Base-by-base conservation (phyloP, 2,113 vertebrate species). In the Amblyornis subalaris region DNA sequence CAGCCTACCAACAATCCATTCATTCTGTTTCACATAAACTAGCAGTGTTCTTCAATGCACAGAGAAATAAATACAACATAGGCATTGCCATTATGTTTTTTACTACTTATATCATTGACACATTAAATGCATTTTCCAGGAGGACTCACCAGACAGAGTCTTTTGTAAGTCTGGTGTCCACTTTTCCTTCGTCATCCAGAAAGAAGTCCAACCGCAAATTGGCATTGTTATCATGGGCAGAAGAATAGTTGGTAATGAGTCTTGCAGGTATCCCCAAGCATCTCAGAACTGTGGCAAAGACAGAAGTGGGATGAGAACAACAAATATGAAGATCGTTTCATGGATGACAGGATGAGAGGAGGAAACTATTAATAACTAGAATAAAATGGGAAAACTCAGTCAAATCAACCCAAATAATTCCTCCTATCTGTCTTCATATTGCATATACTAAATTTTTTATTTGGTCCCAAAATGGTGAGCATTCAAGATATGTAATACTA, bases 181-280 rank as follows among this genome's bases (percentile, higher is more conserved):
- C 91, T 17, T 96, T 98, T 64, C 99, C 98, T 12, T 98, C 97
- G 0, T 99, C 98, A 51, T 99, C 97, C 94, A 99, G 83, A 94
- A 99, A 99, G 92, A 99, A 97, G 88, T 99, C 99, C 60, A 98
- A 90, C 89, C 98, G 99, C 93, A 99, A 96, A 95, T 99, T 99
- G 58, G 98, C 99, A 6, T 99, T 95, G 23, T 99, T 99, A 95
- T 99, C 99, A 17, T 99, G 99, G 66, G 99, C 99, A 26, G 99
- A 99, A 97, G 95, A 99, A 94, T 96, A 99, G 97, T 99, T 99
- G 90, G 99, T 99, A 85, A 99, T 55, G 4, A 99, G 96, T 55
- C 99, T 98, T 13, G 98, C 97, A 23, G 99, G 99, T 93, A 99
- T 99, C 15, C 99, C 99, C 47, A 99, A 93, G 87, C 99, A 99